These are phyloP conservation scores for Opisthocomus hoazin DNA, from an alignment of 2,113 vertebrate genomes.

Conservation along the genomic window DNA sequence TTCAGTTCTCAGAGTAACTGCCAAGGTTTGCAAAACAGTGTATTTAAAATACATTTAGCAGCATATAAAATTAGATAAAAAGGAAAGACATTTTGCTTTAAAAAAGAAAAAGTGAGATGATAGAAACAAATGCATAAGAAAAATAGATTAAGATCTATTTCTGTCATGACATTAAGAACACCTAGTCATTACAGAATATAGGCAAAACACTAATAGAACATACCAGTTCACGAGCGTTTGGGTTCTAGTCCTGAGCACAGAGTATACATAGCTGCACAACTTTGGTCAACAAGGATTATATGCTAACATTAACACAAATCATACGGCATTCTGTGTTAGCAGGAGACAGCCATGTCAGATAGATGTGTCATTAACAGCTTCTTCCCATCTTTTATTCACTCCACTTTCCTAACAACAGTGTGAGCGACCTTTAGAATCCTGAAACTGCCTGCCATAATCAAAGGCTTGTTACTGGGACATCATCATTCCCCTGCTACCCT, in stretches of 20 bases:
- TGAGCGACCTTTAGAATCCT: constrained; percentile 22
- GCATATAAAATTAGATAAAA: constrained; percentile 77
- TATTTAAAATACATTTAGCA: constrained; percentile 81
- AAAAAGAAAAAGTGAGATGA: constrained; percentile 66
- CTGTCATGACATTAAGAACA: constrained; percentile 54
- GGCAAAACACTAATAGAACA: constrained; percentile 61
- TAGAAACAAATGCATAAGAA: constrained; percentile 69
- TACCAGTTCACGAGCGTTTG: constrained; percentile 24
- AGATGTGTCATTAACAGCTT: neutral
- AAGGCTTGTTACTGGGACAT: constrained; percentile 3
- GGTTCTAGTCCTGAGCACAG: constrained; percentile 73
- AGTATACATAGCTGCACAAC: constrained; percentile 63
- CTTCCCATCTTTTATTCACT: constrained; percentile 1
- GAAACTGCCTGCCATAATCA: neutral
- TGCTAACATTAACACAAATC: constrained; percentile 48
- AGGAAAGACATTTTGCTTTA: constrained; percentile 59
- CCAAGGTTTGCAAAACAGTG: constrained; percentile 65
- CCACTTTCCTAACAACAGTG: neutral
- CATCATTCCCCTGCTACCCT: neutral
- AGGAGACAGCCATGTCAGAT: constrained; percentile 11
- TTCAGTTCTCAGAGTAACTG: constrained; percentile 62
- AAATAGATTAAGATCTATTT: constrained; percentile 68
- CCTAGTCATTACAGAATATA: constrained; percentile 52
- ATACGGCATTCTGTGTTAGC: constrained; percentile 37
- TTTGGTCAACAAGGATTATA: constrained; percentile 73